Percentiles rank a stretch among this genome's conserved stretches.
Evolutionary conservation across 1,140 invertebrate species (phyloP).

Genomic region (Chironomus striatipennis): DNA sequence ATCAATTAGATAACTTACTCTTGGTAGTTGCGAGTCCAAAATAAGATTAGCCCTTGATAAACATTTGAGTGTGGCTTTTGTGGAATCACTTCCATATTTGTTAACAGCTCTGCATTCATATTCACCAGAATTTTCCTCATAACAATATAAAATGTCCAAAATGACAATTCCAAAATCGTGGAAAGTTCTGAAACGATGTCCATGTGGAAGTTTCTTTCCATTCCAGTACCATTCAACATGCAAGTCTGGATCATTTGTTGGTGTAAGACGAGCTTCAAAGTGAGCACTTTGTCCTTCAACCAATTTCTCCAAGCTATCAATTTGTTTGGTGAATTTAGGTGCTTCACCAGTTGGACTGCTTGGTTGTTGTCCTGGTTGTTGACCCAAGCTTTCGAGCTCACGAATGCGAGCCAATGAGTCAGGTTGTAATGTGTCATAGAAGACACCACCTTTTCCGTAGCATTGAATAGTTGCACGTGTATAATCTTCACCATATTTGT

Average conservation of each 20-base stretch:
- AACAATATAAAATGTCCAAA: conserved; percentile 92
- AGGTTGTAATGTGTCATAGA: conserved; percentile 87
- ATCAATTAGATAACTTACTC: conserved; percentile 45
- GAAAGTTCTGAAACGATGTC: conserved; percentile 91
- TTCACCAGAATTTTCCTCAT: conserved; percentile 91
- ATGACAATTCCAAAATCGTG: conserved; percentile 97
- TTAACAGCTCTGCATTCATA: conserved; percentile 90
- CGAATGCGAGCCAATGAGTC: conserved; percentile 85
- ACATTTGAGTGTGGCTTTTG: conserved; percentile 77
- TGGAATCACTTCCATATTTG: conserved; percentile 81
- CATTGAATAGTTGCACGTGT: conserved; percentile 76
- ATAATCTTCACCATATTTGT: conserved; percentile 84
- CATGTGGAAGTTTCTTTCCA: conserved; percentile 82
- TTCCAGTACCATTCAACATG: conserved; percentile 94
- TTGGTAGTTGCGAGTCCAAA: conserved; percentile 87
- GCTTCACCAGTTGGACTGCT: conserved; percentile 64
- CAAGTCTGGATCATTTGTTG: conserved; percentile 84
- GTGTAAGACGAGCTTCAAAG: conserved; percentile 84
- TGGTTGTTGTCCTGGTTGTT: conserved; percentile 48
- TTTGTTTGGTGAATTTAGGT: conserved; percentile 84
- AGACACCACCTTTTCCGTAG: conserved; percentile 79
- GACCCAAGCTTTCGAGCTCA: conserved; percentile 66
- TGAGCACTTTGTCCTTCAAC: conserved; percentile 91
- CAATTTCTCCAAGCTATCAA: conserved; percentile 67
- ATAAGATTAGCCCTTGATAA: conserved; percentile 85